Conservation (phyloP, 1,140 invertebrate genomes). For the Odontomachus brunneus region DNA sequence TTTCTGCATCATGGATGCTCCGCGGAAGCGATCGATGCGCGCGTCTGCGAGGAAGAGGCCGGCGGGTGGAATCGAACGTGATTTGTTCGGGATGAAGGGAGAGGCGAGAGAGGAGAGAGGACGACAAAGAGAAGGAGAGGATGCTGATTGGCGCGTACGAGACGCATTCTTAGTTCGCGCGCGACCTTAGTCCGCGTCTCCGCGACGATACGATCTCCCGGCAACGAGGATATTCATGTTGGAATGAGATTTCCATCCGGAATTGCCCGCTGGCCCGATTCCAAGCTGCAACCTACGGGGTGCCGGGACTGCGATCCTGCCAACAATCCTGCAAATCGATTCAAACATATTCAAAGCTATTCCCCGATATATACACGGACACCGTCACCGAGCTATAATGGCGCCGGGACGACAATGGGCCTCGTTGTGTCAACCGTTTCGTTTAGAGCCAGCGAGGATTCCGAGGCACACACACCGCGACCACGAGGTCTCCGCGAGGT, state of each 20-base stretch:
- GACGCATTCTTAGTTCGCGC: constrained; percentile 34
- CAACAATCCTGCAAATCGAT: constrained; percentile 78
- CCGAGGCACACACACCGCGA: constrained; percentile 13
- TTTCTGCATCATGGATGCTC: constrained; percentile 25
- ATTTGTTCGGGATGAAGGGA: constrained; percentile 2
- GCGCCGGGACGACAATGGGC: constrained; percentile 61
- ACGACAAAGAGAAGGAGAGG: constrained; percentile 67
- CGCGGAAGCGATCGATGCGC: constrained; percentile 54
- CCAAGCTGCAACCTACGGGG: constrained; percentile 67
- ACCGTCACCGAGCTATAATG: constrained; percentile 73
- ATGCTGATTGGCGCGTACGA: constrained; percentile 70
- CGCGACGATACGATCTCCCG: constrained; percentile 71
- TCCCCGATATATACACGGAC: constrained; percentile 76
- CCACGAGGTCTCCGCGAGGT: neutral
- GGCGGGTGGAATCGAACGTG: constrained; percentile 44
- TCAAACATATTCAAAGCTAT: constrained; percentile 83
- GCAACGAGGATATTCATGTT: constrained; percentile 70
- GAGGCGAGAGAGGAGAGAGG: neutral
- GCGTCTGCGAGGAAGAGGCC: neutral
- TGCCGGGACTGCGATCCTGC: constrained; percentile 47
- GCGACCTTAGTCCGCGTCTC: constrained; percentile 63
- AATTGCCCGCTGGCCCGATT: constrained; percentile 78
- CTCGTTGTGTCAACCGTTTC: constrained; percentile 74
- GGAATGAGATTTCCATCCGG: constrained; percentile 79
- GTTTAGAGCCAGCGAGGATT: constrained; percentile 52